Conservation (phyloP, 35 echinoderm and acorn worm species). For the Patiria miniata region DNA sequence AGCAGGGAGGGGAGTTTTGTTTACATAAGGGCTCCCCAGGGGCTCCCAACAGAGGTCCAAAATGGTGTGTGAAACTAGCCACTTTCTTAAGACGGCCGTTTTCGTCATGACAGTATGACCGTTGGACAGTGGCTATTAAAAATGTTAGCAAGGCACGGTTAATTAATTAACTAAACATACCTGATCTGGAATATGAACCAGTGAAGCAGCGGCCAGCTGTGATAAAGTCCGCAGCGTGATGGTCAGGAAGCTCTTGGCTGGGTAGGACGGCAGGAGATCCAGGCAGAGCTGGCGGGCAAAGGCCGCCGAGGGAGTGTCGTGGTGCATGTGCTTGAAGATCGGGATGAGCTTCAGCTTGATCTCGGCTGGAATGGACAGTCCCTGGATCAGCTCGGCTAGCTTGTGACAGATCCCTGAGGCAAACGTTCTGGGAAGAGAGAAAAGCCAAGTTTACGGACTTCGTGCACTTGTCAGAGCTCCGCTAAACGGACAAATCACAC, state of each 20-base stretch:
- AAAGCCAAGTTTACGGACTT: too few relatives aligned
- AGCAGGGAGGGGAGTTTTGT: too few relatives aligned
- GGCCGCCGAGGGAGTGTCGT: constrained; percentile 74
- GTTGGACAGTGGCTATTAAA: too few relatives aligned
- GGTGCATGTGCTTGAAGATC: constrained; percentile 96
- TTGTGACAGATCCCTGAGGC: constrained; percentile 78
- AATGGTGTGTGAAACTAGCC: too few relatives aligned
- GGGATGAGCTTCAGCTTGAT: constrained; percentile 96
- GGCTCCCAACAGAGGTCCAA: too few relatives aligned
- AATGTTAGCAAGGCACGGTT: too few relatives aligned
- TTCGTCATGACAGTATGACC: too few relatives aligned
- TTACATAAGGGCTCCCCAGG: too few relatives aligned
- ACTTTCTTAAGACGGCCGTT: too few relatives aligned
- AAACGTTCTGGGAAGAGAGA: constrained; percentile 31
- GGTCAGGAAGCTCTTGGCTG: constrained; percentile 77
- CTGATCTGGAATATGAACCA: constrained; percentile 89
- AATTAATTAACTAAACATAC: too few relatives aligned
- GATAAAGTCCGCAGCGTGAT: constrained; percentile 75
- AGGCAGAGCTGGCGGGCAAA: constrained; percentile 76
- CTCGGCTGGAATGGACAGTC: constrained; percentile 86
- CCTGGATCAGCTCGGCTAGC: constrained; percentile 76
- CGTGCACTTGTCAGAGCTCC: too few relatives aligned
- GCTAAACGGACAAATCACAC: too few relatives aligned
- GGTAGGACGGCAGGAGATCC: constrained; percentile 78
- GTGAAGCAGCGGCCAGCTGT: constrained; percentile 75